Evolutionary conservation across 2,888 invertebrate species (phyloP).

Genomic region (Molanna angustata): DNA sequence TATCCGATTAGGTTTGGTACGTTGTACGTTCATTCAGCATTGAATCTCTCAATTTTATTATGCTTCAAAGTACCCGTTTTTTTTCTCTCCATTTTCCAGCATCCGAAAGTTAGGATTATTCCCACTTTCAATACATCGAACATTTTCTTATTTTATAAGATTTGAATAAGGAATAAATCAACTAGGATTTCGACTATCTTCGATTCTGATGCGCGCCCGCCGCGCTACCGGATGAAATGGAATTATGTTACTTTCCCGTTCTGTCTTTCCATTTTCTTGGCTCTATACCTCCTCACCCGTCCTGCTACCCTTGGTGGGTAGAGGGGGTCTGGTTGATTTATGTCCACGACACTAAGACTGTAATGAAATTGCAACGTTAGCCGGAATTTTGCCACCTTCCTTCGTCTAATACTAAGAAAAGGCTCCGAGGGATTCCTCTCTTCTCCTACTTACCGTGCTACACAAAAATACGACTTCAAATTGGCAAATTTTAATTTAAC

Average conservation of each 20-base stretch:
- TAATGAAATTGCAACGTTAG: conserved; percentile 35
- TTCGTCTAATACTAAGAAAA: conserved; percentile 16
- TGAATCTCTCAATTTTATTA: too few relatives aligned
- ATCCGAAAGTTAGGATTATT: conserved; percentile 18
- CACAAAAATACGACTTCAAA: conserved; percentile 16
- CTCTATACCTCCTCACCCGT: conserved; percentile 44
- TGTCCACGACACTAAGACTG: conserved; percentile 33
- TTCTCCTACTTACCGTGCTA: conserved; percentile 10
- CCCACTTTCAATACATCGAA: conserved; percentile 17
- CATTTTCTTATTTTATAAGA: conserved; percentile 23
- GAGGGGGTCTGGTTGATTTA: conserved; percentile 32
- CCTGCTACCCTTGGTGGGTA: conserved; percentile 36
- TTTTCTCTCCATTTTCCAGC: neutral
- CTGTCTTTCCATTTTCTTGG: conserved; percentile 25
- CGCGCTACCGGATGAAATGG: conserved; percentile 4
- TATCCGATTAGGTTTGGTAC: too few relatives aligned
- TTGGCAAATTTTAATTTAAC: conserved; percentile 24
- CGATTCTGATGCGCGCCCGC: conserved; percentile 28
- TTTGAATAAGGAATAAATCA: conserved; percentile 33
- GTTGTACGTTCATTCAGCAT: too few relatives aligned
- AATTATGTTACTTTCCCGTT: conserved; percentile 14
- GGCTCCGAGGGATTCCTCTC: conserved; percentile 28
- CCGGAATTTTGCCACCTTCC: conserved; percentile 34
- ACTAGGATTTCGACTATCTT: conserved; percentile 33
- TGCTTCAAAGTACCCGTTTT: neutral